Evolutionary conservation across 2,797 vertebrate species (phyloP).

Genomic region (Phylloscopus collybita): DNA sequence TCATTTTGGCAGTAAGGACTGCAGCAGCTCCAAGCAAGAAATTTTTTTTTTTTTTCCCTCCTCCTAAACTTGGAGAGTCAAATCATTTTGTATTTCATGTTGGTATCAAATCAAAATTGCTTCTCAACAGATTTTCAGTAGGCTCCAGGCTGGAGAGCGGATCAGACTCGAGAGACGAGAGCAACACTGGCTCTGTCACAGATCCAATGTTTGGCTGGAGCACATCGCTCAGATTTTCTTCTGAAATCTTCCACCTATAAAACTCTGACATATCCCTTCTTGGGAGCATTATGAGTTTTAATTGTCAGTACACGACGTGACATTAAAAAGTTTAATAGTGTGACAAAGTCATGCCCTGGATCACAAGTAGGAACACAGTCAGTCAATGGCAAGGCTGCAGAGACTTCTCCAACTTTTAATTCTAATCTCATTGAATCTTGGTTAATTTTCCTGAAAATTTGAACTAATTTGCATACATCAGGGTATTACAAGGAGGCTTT

Average conservation of each 20-base stretch:
- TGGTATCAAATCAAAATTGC: constrained; percentile 51
- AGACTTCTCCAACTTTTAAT: neutral
- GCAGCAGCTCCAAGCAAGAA: neutral
- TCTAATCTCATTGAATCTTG: neutral
- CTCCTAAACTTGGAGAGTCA: constrained; percentile 41
- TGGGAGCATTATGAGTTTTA: neutral
- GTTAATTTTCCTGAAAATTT: neutral
- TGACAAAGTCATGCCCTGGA: neutral
- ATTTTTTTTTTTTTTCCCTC: neutral
- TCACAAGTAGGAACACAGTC: neutral
- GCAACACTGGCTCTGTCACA: constrained; percentile 36
- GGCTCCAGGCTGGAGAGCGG: constrained; percentile 54
- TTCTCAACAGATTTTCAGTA: constrained; percentile 67
- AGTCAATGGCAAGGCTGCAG: neutral
- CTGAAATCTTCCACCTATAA: constrained; percentile 50
- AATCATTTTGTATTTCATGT: constrained; percentile 47
- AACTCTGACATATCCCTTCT: constrained; percentile 18
- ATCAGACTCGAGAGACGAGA: constrained; percentile 66
- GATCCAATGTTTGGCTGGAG: constrained; percentile 56
- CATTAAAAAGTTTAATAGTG: neutral
- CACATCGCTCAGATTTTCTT: constrained; percentile 47
- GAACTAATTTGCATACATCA: neutral
- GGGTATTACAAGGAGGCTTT: neutral
- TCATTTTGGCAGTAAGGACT: constrained; percentile 24
- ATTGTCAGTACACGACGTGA: neutral